Conservation (phyloP, 2,888 invertebrate genomes). For the Meteorus colon region DNA sequence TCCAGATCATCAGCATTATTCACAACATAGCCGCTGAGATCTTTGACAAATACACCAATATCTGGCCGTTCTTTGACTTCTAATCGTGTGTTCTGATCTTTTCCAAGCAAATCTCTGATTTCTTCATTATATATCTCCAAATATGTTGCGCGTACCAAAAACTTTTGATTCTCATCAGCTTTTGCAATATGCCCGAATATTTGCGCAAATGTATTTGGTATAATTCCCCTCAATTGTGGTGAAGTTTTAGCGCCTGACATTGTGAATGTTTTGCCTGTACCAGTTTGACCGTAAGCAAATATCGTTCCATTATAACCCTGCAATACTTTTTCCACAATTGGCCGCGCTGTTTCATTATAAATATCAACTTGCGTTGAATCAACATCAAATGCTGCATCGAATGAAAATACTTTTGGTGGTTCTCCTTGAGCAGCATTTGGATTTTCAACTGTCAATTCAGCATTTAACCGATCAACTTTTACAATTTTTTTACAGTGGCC, state of each 20-base stretch:
- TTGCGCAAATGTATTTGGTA: conserved; percentile 99
- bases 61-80: conserved; percentile 97
- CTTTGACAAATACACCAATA: conserved; percentile 98
- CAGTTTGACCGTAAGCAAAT: conserved; percentile 93
- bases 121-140: conserved; percentile 99
- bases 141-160: conserved; percentile 97
- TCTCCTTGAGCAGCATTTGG: conserved; percentile 82
- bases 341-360: conserved; percentile 96
- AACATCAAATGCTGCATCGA: conserved; percentile 94
- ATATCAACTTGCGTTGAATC: conserved; percentile 94
- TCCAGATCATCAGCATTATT: conserved; percentile 97
- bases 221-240: conserved; percentile 94
- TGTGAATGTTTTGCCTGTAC: conserved; percentile 99
- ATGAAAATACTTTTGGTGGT: conserved; percentile 92
- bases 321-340: conserved; percentile 96
- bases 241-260: conserved; percentile 95
- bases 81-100: conserved; percentile 88
- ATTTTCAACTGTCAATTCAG: conserved; percentile 85
- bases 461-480: conserved; percentile 84
- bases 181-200: conserved; percentile 98
- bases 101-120: conserved; percentile 93
- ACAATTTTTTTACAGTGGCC: conserved; percentile 84
- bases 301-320: conserved; percentile 97
- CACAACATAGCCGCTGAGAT: conserved; percentile 97
- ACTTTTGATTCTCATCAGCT: conserved; percentile 92